Evolutionary conservation across 2,888 invertebrate genomes (phyloP), one percentile per base, ranked within the genome.

Genomic region (Phoenoteleia sp.): DNA sequence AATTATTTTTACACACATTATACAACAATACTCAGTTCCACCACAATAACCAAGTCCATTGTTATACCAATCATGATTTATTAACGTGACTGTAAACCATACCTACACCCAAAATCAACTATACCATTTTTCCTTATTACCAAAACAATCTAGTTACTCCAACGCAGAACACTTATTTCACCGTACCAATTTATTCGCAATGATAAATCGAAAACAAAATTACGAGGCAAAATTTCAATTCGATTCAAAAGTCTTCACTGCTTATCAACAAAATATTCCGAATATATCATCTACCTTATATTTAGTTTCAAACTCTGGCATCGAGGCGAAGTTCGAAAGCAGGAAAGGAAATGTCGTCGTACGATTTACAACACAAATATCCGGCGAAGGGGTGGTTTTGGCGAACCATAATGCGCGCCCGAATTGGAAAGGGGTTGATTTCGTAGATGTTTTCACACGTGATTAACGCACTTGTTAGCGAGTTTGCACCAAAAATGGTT

Each of bases 381-480:
- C 62, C 77, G 77, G 76, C 64, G 5, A 49, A 77, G 76, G 77
- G 82, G 72, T 74, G 77, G 66, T 72, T 45, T 66, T 47, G 77
- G 66, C 71, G 49, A 58, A 72, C 76, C 77, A 72, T 83, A 77
- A 77, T 82, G 69, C 75, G 33, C 47, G 62, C 54, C 21, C 23
- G 62, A 27, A 76, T 47, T 62, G 39, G 60, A 54, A 74, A 69
- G 72, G 82, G 85, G 80, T 80, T 67, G 56, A 77, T 79, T 81
- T 84, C 62, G 23, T 60, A 42, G 67, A 47, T 39, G 77, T 86
- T 88, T 89, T 87, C 86, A 87, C 89, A 88, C 88, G 62, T 88
- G 88, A 89, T 90, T 89, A 90, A 87, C 88, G 88, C 81, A 86
- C 88, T 87, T 88, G 89, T 89, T 90, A 90, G 90, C 89, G 88